Evolutionary conservation across 1,140 invertebrate species (phyloP).

Genomic region (Venustaconcha ellipsiformis): DNA sequence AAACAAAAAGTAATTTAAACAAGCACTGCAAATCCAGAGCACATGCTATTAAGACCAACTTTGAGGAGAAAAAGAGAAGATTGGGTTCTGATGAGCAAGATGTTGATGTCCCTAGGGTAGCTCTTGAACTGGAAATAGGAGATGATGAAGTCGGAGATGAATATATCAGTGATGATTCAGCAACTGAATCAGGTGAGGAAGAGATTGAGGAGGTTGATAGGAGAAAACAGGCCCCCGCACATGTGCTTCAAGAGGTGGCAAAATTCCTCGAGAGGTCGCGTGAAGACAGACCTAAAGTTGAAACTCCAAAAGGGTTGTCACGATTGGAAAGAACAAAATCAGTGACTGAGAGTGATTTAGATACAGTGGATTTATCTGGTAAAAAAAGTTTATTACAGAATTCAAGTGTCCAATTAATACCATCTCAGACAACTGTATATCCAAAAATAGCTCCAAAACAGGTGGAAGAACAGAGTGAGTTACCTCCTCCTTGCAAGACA

Average conservation of each 20-base stretch:
- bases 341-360: no score
- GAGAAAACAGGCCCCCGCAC: constrained; percentile 37
- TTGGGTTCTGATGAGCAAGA: constrained; percentile 10
- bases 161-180: constrained; percentile 12
- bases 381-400: no score
- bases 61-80: constrained; percentile 17
- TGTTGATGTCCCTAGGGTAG: constrained; percentile 15
- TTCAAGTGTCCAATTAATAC: no score
- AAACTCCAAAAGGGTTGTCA: constrained; percentile 10
- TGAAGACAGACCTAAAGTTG: constrained; percentile 36
- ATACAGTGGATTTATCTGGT: no score
- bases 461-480: no score
- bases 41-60: constrained; percentile 70
- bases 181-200: constrained; percentile 14
- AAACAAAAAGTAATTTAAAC: constrained; percentile 93
- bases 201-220: constrained; percentile 21
- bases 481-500: no score
- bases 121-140: constrained; percentile 6
- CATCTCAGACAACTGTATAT: no score
- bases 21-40: constrained; percentile 89
- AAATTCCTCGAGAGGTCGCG: constrained; percentile 48
- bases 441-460: no score
- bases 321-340: no score
- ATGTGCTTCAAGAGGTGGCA: constrained; percentile 45
- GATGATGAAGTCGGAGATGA: constrained; percentile 11